Evolutionary conservation across 2,888 invertebrate species (phyloP), one percentile per base, ranked within the genome.

Genomic region (Phorcus lineatus): DNA sequence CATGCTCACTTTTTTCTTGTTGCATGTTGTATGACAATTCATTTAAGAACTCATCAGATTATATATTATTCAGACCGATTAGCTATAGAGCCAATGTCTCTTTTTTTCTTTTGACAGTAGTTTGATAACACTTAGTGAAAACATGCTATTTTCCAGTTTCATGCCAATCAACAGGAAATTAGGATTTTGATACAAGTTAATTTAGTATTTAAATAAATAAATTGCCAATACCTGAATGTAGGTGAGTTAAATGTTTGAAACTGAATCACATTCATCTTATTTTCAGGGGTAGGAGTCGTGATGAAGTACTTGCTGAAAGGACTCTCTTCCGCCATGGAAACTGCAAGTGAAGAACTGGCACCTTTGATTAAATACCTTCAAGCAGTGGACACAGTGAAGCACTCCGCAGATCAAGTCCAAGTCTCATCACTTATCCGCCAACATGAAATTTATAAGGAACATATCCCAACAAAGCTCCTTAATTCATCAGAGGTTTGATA

Each of bases 401-500:
- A 88, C 85, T 85, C 88, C 36, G 84, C 84, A 24, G 91, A 88
- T 85, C 88, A 88, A 6, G 84, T 87, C 16, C 85, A 88, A 80
- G 89, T 91, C 4, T 88, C 92, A 22, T 83, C 89, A 17, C 85
- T 88, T 40, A 86, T 92, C 53, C 88, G 89, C 77, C 83, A 94
- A 75, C 92, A 95, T 83, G 93, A 94, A 75, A 95, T 96, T 57
- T 94, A 94, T 17, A 93, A 96, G 62, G 95, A 95, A 88, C 96
- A 96, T 91, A 94, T 96, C 53, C 96, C 96, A 78, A 95, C 95
- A 16, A 94, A 94, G 88, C 93, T 96, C 82, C 93, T 95, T 62
- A 96, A 95, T 85, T 94, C 95, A 55, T 94, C 94, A 92, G 94
- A 95, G 92, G 96, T 96, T 93, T 47, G 47, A 11, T 47, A 36